Percentiles rank a stretch among this genome's conserved stretches.
Conservation (phyloP, 2,113 vertebrate genomes). For the Daphoenositta chrysoptera region DNA sequence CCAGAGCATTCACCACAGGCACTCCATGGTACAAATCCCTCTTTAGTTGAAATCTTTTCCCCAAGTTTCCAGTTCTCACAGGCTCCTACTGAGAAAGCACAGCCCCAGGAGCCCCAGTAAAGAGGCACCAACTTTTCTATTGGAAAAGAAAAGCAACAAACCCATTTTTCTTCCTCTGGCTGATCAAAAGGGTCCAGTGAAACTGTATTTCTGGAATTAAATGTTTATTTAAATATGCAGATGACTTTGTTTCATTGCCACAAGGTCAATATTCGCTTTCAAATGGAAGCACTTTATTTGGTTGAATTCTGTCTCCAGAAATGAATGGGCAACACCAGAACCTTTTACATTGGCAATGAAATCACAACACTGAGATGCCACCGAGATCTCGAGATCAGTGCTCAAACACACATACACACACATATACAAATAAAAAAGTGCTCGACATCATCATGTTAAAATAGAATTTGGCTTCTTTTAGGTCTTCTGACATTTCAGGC, state of each 20-base stretch:
- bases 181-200: neutral
- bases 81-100: neutral
- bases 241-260: slow-evolving; percentile 47
- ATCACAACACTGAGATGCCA: slow-evolving; percentile 49
- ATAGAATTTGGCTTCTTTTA: slow-evolving; percentile 60
- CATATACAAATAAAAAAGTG: slow-evolving; percentile 63
- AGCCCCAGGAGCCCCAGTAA: neutral
- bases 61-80: neutral
- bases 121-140: neutral
- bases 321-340: slow-evolving; percentile 55
- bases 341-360: slow-evolving; percentile 43
- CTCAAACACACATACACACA: slow-evolving; percentile 55
- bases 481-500: slow-evolving; percentile 48
- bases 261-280: slow-evolving; percentile 57
- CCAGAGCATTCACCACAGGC: rapidly evolving
- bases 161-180: neutral
- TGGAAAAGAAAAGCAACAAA: neutral
- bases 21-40: rapidly evolving
- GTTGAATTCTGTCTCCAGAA: slow-evolving; percentile 73
- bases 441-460: slow-evolving; percentile 56
- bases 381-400: slow-evolving; percentile 44
- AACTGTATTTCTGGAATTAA: neutral
- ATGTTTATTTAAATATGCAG: slow-evolving; percentile 65
- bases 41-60: neutral
- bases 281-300: slow-evolving; percentile 71